Evolutionary conservation across 2,797 vertebrate species (phyloP).

Genomic region (Pitangus sulphuratus): DNA sequence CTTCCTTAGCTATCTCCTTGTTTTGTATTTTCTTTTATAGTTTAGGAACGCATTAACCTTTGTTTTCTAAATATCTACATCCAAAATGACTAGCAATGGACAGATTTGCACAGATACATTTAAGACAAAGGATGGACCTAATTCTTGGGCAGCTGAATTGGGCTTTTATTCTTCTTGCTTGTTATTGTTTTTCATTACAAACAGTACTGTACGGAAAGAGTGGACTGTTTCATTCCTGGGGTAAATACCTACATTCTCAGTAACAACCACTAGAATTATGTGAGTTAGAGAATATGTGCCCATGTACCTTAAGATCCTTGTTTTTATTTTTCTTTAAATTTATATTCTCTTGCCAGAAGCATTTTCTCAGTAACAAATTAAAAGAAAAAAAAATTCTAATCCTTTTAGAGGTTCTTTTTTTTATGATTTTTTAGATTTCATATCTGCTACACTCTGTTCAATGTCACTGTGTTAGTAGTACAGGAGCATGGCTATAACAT

Average conservation of each 20-base stretch:
- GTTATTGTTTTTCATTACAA: background rate
- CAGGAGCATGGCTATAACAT: conserved; percentile 67
- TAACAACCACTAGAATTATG: background rate
- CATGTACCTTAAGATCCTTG: background rate
- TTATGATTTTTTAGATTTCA: conserved; percentile 38
- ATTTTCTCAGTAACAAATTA: conserved; percentile 51
- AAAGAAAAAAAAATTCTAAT: background rate
- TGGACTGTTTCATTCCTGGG: background rate
- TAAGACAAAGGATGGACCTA: background rate
- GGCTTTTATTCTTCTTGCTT: background rate
- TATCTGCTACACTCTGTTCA: conserved; percentile 72
- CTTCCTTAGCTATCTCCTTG: background rate
- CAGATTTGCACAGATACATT: background rate
- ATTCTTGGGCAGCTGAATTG: background rate
- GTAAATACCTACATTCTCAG: background rate
- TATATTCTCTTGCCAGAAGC: background rate
- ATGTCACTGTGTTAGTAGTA: conserved; percentile 67
- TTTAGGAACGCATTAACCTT: background rate
- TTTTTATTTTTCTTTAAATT: conserved; percentile 16
- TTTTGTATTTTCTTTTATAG: background rate
- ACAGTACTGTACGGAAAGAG: background rate
- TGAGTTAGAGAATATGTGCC: background rate
- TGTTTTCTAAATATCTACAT: background rate
- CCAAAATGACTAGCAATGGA: background rate
- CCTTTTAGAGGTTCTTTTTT: background rate